Percentiles rank a stretch among this genome's conserved stretches.
phyloP scores from a whole-genome alignment of 2,797 vertebrate species.

The Enteromius radiatus region DNA sequence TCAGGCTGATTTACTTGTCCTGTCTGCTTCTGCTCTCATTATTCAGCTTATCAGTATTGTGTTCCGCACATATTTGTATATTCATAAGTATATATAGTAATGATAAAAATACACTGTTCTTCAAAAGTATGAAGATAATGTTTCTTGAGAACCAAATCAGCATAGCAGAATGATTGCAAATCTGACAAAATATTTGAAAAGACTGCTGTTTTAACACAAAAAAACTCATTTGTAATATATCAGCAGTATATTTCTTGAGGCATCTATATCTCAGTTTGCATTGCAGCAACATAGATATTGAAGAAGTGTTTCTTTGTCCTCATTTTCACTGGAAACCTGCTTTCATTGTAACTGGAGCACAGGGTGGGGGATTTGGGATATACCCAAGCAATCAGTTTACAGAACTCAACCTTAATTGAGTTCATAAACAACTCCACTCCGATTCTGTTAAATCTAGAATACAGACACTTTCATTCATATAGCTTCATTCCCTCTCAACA shows the following conservation, averaged over 20 bases:
- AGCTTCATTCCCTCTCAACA: slow-evolving; percentile 22
- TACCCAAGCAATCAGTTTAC: slow-evolving; percentile 35
- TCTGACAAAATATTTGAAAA: neutral
- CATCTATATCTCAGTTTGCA: neutral
- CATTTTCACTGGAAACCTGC: slow-evolving; percentile 19
- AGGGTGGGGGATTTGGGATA: slow-evolving; percentile 8
- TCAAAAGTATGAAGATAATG: neutral
- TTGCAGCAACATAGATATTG: neutral
- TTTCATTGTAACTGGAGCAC: slow-evolving; percentile 39
- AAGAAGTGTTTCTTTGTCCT: slow-evolving; percentile 6
- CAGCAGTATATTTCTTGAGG: neutral
- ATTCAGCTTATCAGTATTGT: neutral
- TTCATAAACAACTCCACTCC: slow-evolving; percentile 22
- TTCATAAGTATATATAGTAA: neutral
- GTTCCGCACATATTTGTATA: neutral
- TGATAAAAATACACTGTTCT: neutral
- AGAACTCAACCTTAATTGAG: slow-evolving; percentile 13
- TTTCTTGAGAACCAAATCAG: neutral
- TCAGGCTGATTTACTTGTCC: slow-evolving; percentile 2
- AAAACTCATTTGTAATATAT: neutral
- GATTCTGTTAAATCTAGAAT: slow-evolving; percentile 17
- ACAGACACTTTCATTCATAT: slow-evolving; percentile 12
- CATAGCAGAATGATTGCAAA: neutral
- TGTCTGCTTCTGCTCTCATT: neutral
- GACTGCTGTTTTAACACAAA: neutral